Conservation (phyloP, 2,888 invertebrate genomes). For the Rosalia funebris region DNA sequence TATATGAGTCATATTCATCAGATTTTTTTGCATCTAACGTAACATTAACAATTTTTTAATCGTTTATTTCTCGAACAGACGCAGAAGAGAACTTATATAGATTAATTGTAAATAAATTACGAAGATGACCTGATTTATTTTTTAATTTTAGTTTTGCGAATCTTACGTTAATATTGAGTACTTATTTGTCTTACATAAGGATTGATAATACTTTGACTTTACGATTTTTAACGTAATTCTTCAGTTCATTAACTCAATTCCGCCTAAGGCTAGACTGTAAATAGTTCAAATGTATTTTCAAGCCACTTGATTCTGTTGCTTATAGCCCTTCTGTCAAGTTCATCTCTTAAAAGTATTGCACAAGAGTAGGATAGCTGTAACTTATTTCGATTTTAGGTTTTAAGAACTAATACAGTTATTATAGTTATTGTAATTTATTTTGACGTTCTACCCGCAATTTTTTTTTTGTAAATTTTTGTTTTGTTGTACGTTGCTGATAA, state of each 20-base stretch:
- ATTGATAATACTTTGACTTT: slow-evolving; percentile 18
- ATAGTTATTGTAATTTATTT: slow-evolving; percentile 24
- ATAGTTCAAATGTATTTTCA: slow-evolving; percentile 19
- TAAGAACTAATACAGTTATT: slow-evolving; percentile 15
- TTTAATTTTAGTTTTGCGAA: background rate
- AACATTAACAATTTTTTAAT: too few species aligned
- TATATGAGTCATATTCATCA: too few species aligned
- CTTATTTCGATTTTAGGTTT: slow-evolving; percentile 25
- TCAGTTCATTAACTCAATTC: too few species aligned
- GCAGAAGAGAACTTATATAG: too few species aligned
- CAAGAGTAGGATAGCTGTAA: slow-evolving; percentile 23
- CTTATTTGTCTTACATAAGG: too few species aligned
- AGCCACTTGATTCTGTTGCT: slow-evolving; percentile 5
- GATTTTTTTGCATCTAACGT: too few species aligned
- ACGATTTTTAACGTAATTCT: too few species aligned
- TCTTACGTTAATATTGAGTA: too few species aligned
- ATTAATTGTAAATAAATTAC: too few species aligned
- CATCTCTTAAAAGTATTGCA: slow-evolving; percentile 29
- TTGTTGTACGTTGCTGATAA: slow-evolving; percentile 7
- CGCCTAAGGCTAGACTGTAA: background rate
- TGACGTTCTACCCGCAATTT: slow-evolving; percentile 11
- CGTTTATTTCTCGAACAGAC: too few species aligned
- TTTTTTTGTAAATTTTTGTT: slow-evolving; percentile 9
- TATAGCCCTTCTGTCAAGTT: background rate
- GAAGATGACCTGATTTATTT: too few species aligned